A percentile compares a stretch with the other conserved stretches of the same genome.
Conservation (phyloP, 2,113 vertebrate species). For the Cynopterus brachyotis region DNA sequence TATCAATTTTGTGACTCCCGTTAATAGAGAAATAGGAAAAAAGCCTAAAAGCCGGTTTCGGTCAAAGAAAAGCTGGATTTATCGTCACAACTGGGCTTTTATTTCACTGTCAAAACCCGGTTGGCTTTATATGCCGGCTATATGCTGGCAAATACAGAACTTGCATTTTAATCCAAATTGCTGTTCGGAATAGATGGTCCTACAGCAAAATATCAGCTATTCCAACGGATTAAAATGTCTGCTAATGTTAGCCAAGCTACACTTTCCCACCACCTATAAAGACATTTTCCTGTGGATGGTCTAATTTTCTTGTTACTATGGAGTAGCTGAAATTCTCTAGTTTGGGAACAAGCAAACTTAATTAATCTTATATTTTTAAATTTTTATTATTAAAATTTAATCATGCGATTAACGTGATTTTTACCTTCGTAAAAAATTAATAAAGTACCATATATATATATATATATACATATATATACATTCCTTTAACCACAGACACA, state of each 20-base stretch:
- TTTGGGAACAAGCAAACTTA: not conserved
- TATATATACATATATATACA: too few relatives aligned
- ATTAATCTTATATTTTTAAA: not conserved
- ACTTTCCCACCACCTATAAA: not conserved
- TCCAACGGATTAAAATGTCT: not conserved
- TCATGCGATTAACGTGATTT: not conserved
- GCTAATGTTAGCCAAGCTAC: not conserved
- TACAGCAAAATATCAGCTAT: not conserved
- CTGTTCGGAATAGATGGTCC: not conserved
- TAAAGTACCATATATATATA: not conserved
- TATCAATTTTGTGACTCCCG: not conserved
- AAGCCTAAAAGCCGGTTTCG: not conserved
- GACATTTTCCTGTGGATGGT: not conserved
- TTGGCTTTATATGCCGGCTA: not conserved
- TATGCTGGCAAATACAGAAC: not conserved
- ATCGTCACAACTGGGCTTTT: not conserved
- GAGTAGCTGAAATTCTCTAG: not conserved
- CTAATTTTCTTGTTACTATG: not conserved
- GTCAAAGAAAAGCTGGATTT: not conserved
- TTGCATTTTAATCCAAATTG: not conserved
- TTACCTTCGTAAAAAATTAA: not conserved
- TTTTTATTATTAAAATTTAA: conserved; percentile 6
- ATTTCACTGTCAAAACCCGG: not conserved
- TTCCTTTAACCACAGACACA: not conserved
- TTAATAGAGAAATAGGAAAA: fast-evolving